Percentiles rank a stretch among this genome's conserved stretches.
Evolutionary conservation across 1,140 invertebrate species (phyloP).

Genomic region (Atta cephalotes): DNA sequence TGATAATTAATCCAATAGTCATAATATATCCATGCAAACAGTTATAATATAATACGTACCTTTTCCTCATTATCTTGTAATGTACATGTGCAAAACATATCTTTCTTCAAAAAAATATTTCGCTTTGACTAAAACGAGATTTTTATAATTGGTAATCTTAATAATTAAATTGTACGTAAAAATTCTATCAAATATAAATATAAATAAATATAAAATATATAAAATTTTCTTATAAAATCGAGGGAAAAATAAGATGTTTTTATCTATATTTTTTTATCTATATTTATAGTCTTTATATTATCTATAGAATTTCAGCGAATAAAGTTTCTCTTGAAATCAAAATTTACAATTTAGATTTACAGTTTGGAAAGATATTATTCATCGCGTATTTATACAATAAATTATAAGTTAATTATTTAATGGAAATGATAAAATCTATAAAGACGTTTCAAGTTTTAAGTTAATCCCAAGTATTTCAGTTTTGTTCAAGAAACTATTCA

Average conservation of each 20-base stretch:
- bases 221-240: background rate
- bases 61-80: conserved; percentile 4
- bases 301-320: background rate
- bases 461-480: background rate
- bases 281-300: background rate
- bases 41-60: background rate
- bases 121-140: background rate
- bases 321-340: background rate
- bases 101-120: conserved; percentile 8
- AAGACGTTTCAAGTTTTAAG: background rate
- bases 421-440: background rate
- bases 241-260: background rate
- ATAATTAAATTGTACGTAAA: conserved; percentile 5
- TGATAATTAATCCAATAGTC: conserved; percentile 42
- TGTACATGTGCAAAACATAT: background rate
- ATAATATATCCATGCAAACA: conserved; percentile 8
- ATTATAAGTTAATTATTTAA: conserved; percentile 2
- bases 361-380: background rate
- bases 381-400: background rate
- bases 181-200: conserved; percentile 18
- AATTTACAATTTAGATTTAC: background rate
- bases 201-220: no score
- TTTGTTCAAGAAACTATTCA: background rate
- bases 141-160: background rate
- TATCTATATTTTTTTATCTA: background rate